These are phyloP conservation scores for Lamellibrachia luymesi DNA, from an alignment of 1,140 invertebrate genomes.

Conservation along the genomic window DNA sequence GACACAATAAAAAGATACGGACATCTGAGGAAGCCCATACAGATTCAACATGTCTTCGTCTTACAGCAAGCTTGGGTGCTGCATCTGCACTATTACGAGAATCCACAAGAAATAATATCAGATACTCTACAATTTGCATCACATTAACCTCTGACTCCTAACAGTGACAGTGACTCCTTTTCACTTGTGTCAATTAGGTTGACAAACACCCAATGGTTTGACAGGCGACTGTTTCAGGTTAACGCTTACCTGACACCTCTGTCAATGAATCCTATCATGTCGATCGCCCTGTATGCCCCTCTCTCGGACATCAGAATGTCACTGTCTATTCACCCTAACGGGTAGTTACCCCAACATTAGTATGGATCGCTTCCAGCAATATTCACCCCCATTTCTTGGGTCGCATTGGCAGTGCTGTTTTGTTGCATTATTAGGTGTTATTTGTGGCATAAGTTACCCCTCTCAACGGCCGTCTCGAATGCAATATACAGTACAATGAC, in stretches of 20 bases:
- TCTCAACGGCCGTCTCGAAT: background rate
- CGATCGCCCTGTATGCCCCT: background rate
- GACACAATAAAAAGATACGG: background rate
- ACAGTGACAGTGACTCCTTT: background rate
- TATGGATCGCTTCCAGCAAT: background rate
- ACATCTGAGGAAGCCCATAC: too few relatives aligned
- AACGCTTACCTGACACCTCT: background rate
- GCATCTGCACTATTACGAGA: background rate
- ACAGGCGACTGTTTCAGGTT: background rate
- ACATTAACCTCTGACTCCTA: background rate
- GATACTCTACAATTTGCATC: background rate
- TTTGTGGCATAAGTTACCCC: background rate
- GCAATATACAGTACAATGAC: background rate
- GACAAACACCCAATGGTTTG: background rate
- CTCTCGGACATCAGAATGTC: background rate
- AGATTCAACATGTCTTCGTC: too few relatives aligned
- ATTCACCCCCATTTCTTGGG: background rate
- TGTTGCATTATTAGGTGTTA: background rate
- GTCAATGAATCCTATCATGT: background rate
- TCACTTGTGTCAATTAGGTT: background rate
- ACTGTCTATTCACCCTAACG: background rate
- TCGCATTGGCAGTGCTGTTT: background rate
- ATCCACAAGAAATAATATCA: background rate
- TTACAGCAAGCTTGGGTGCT: too few relatives aligned
- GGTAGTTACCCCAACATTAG: background rate